Conservation (phyloP, 2,888 invertebrate genomes). For the Polymixis lichenea region DNA sequence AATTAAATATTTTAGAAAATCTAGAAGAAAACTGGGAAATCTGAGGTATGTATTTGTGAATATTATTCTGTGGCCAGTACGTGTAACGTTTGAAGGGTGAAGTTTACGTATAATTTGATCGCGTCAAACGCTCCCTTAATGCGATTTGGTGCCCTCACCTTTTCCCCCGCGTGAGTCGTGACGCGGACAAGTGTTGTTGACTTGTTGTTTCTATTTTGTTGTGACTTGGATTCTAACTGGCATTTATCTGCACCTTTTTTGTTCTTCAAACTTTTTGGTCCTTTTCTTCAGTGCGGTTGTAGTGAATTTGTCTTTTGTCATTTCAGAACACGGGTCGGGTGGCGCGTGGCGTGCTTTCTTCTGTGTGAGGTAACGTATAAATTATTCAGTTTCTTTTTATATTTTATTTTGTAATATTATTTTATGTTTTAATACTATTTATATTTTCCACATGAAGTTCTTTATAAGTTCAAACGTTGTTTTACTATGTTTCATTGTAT, state of each 20-base stretch:
- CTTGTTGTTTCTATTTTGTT: slow-evolving; percentile 86
- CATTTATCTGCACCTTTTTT: slow-evolving; percentile 67
- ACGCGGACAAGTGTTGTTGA: slow-evolving; percentile 86
- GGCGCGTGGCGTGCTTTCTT: slow-evolving; percentile 23
- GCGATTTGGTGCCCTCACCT: slow-evolving; percentile 80
- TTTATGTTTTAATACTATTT: background rate
- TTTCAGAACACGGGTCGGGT: slow-evolving; percentile 74
- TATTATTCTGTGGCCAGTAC: slow-evolving; percentile 44
- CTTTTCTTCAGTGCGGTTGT: slow-evolving; percentile 56
- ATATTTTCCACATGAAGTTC: background rate
- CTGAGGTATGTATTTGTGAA: slow-evolving; percentile 78
- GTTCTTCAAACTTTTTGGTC: slow-evolving; percentile 55
- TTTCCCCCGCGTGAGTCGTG: slow-evolving; percentile 72
- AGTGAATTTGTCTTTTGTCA: slow-evolving; percentile 64
- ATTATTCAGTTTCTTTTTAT: slow-evolving; percentile 37
- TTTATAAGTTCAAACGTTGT: background rate
- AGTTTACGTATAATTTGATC: slow-evolving; percentile 81
- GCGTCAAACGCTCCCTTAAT: slow-evolving; percentile 80
- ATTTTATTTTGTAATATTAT: slow-evolving; percentile 33
- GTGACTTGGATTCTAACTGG: slow-evolving; percentile 77
- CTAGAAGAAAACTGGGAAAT: slow-evolving; percentile 38
- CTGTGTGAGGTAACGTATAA: slow-evolving; percentile 76
- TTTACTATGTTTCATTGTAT: background rate
- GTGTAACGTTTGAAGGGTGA: slow-evolving; percentile 56
- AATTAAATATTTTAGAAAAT: slow-evolving; percentile 69